A percentile compares a stretch with the other conserved stretches of the same genome.
phyloP scores from a whole-genome alignment of 2,888 invertebrate genomes.

The Polyploca ridens region DNA sequence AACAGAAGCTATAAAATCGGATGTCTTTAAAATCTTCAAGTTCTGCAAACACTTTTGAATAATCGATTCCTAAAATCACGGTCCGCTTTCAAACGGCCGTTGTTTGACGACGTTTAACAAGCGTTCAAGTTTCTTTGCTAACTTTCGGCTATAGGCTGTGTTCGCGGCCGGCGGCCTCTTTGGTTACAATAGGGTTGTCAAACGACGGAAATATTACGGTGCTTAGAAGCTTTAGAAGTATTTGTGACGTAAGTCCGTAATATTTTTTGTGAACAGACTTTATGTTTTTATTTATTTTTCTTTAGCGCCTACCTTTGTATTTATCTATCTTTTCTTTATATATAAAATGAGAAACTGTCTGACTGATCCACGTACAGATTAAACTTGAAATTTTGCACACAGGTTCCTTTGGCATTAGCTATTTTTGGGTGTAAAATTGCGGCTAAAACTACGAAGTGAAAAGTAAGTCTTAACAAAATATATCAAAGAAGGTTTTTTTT shows the following conservation, averaged over 20 bases:
- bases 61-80: background rate
- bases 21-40: background rate
- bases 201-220: background rate
- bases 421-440: too few species aligned
- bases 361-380: too few species aligned
- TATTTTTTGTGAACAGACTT: too few species aligned
- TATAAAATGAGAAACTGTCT: too few species aligned
- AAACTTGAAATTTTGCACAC: too few species aligned
- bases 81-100: background rate
- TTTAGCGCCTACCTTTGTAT: too few species aligned
- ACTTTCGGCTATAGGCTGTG: slow-evolving; percentile 1
- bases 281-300: too few species aligned
- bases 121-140: background rate
- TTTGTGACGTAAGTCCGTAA: background rate
- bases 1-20: background rate
- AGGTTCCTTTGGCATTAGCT: too few species aligned
- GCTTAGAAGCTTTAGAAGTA: background rate
- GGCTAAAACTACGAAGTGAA: too few species aligned
- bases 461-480: too few species aligned
- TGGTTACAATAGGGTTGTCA: background rate
- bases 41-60: slow-evolving; percentile 1
- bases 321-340: too few species aligned
- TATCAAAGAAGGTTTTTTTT: too few species aligned
- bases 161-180: background rate
- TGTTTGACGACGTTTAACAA: slow-evolving; percentile 5